These are phyloP conservation scores for Knipowitschia caucasica DNA, from an alignment of 2,797 vertebrate species.

Conservation along the genomic window DNA sequence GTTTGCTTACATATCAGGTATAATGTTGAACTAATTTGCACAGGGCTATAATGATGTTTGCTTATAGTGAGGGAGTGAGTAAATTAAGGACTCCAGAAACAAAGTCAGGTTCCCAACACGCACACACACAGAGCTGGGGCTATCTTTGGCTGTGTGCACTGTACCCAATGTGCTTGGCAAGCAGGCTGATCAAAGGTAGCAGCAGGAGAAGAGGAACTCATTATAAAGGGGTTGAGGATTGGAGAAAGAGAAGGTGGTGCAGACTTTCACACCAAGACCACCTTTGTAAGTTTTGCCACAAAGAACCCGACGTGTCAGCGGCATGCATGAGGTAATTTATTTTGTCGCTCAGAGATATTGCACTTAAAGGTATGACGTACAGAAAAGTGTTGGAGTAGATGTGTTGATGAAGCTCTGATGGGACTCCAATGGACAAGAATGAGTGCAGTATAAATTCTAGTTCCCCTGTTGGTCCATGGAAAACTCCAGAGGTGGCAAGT, in stretches of 20 bases:
- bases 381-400: conserved; percentile 46
- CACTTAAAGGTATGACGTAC: conserved; percentile 7
- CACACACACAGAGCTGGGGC: conserved; percentile 43
- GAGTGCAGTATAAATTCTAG: too few relatives aligned
- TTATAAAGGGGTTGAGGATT: conserved; percentile 57
- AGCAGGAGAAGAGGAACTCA: conserved; percentile 61
- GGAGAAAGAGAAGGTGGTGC: conserved; percentile 47
- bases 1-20: conserved; percentile 41
- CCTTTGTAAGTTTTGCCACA: conserved; percentile 36
- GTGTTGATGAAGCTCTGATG: conserved; percentile 74
- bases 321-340: conserved; percentile 22
- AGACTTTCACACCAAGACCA: conserved; percentile 38
- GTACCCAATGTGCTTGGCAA: conserved; percentile 69
- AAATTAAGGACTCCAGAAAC: conserved; percentile 56
- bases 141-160: conserved; percentile 63
- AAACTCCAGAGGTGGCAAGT: too few relatives aligned
- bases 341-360: conserved; percentile 14
- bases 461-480: too few relatives aligned
- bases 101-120: conserved; percentile 40
- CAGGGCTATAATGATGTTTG: conserved; percentile 56
- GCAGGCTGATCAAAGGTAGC: conserved; percentile 68
- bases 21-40: conserved; percentile 25
- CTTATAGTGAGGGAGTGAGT: conserved; percentile 29
- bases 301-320: conserved; percentile 5
- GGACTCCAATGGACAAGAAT: too few relatives aligned